A percentile compares a stretch with the other conserved stretches of the same genome.
Evolutionary conservation across 2,797 vertebrate genomes (phyloP).

Genomic region (Xerus rutilus): DNA sequence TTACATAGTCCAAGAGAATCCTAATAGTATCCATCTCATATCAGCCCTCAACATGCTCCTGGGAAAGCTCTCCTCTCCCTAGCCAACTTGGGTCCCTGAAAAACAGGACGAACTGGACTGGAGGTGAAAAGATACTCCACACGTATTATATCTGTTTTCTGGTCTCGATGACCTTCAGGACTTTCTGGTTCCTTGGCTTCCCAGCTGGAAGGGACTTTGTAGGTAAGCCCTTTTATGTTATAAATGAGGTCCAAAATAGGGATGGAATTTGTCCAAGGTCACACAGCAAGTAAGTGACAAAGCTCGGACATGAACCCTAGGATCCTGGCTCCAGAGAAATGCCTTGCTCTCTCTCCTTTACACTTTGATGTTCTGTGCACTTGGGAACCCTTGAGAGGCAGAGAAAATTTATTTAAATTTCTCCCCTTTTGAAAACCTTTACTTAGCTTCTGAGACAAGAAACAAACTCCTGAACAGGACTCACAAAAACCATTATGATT

Average conservation of each 20-base stretch:
- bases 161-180: neutral
- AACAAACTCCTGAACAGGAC: neutral
- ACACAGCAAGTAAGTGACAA: neutral
- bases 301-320: neutral
- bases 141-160: neutral
- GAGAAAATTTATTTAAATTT: neutral
- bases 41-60: neutral
- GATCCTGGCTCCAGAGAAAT: neutral
- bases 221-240: conserved; percentile 21
- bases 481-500: neutral
- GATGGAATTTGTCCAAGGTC: conserved; percentile 15
- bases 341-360: neutral
- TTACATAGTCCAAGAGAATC: conserved; percentile 73
- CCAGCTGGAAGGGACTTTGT: conserved; percentile 4
- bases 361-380: neutral
- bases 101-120: neutral
- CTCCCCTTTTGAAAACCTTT: neutral
- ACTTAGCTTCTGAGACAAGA: neutral
- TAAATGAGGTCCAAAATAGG: neutral
- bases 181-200: conserved; percentile 28
- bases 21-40: conserved; percentile 70
- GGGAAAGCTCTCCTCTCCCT: conserved; percentile 5
- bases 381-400: neutral
- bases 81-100: neutral
- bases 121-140: neutral